A percentile compares a stretch with the other conserved stretches of the same genome.
These are phyloP conservation scores for Ostrea denselamellosa DNA, from an alignment of 1,140 invertebrate genomes.

Conservation along the genomic window DNA sequence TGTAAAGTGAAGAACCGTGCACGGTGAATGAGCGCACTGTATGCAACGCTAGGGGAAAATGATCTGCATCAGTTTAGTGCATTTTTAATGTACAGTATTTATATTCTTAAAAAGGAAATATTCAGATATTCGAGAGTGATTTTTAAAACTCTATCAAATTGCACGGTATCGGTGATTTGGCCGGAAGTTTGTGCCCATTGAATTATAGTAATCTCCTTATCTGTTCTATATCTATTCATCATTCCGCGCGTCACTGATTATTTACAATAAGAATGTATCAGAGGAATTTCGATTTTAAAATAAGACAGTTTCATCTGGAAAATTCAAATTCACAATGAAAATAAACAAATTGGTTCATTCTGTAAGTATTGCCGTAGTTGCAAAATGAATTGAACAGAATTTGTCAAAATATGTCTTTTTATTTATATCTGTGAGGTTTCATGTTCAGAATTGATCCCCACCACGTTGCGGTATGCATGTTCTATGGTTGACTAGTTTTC, in stretches of 20 bases:
- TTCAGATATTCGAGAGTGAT: not conserved
- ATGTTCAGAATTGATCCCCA: not conserved
- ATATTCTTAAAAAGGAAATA: not conserved
- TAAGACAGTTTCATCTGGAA: not conserved
- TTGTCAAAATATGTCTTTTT: no score
- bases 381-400: no score
- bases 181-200: not conserved
- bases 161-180: not conserved
- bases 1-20: no score
- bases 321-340: not conserved
- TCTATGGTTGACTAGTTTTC: not conserved
- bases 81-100: not conserved
- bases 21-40: no score
- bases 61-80: no score
- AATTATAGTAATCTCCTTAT: slow-evolving; percentile 10
- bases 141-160: not conserved
- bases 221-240: not conserved
- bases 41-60: no score
- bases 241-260: not conserved
- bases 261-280: not conserved
- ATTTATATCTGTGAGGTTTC: not conserved
- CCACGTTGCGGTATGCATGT: not conserved
- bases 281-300: not conserved
- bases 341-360: not conserved
- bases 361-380: no score